Base-by-base conservation (phyloP, 2,888 invertebrate species). In the Pyrgus malvae region DNA sequence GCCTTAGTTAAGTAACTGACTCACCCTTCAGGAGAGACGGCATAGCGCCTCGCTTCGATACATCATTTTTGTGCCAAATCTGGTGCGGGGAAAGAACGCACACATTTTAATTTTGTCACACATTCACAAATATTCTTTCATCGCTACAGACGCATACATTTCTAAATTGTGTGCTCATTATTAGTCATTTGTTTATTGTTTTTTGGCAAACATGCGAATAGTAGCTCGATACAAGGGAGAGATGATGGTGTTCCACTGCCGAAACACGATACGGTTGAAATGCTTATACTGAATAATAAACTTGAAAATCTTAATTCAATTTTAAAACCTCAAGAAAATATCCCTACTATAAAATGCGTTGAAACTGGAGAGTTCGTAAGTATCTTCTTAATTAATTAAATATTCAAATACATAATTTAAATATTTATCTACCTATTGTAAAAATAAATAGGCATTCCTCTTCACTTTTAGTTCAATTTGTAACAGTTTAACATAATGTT, bases 301-400 rank as follows among this genome's bases (percentile, higher is more conserved):
- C 27, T 54, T 11, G 57, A 57, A 21, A 33, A n/a, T n/a, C n/a
- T 4, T 1, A 25, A 25, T 8, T 16, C 17, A 8, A 12, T 27
- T 2, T 38, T 37, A 7, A 14, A 11, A 50, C 41, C 19, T 4
- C 38, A 55, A 5, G 57, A 61, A 41, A 3, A 11, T 3, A 46
- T 25, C 1, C 14, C 35, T n/a, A 53, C 42, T n/a, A 57, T 57
- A 59, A 56, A 67, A 40, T 87, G 87, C 58, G 76, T 65, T 8
- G 64, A 71, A 56, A 68, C 84, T 50, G 86, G 87, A 51, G 65
- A 79, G 58, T 83, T 75, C 61, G 42, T 50, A 50, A 42, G 40
- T 23, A 42, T 1, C 16, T n/a, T n/a, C 16, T n/a, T 14, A 6
- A 7, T 2, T 3, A 21, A 21, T 6, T 21, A 4, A 21, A 3